phyloP scores from a whole-genome alignment of 2,888 invertebrate species.

The Cotesia congregata region DNA sequence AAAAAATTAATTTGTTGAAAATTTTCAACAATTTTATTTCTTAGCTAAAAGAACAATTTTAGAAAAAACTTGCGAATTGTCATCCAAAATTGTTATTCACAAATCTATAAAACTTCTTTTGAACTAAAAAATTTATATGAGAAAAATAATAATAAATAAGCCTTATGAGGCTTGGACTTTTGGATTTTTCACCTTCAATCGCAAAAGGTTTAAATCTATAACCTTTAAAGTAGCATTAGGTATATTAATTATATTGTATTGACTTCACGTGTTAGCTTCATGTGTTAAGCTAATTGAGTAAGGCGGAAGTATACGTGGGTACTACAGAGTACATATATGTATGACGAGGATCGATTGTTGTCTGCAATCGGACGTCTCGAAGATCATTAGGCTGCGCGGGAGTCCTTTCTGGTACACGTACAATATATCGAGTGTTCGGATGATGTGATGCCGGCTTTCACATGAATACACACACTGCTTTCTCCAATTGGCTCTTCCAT shows the following conservation, averaged over 20 bases:
- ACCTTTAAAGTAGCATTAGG: not conserved
- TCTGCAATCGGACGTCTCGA: constrained; percentile 31
- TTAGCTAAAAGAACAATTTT: too few species aligned
- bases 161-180: too few species aligned
- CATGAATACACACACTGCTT: constrained; percentile 49
- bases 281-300: constrained; percentile 27
- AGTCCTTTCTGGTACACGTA: constrained; percentile 16
- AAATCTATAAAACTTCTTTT: too few species aligned
- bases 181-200: not conserved
- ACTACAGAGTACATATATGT: constrained; percentile 5
- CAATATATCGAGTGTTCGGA: constrained; percentile 4
- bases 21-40: too few species aligned
- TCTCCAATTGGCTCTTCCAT: constrained; percentile 50
- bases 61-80: too few species aligned
- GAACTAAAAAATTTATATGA: too few species aligned
- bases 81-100: too few species aligned
- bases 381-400: constrained; percentile 34
- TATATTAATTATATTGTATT: not conserved
- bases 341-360: constrained; percentile 38
- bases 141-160: too few species aligned
- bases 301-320: constrained; percentile 16
- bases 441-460: constrained; percentile 24
- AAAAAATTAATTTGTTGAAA: too few species aligned
- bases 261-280: not conserved
- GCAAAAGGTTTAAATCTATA: not conserved